Evolutionary conservation across 2,888 invertebrate genomes (phyloP), one percentile per base, ranked within the genome.

Genomic region (Aspidapion aeneum): DNA sequence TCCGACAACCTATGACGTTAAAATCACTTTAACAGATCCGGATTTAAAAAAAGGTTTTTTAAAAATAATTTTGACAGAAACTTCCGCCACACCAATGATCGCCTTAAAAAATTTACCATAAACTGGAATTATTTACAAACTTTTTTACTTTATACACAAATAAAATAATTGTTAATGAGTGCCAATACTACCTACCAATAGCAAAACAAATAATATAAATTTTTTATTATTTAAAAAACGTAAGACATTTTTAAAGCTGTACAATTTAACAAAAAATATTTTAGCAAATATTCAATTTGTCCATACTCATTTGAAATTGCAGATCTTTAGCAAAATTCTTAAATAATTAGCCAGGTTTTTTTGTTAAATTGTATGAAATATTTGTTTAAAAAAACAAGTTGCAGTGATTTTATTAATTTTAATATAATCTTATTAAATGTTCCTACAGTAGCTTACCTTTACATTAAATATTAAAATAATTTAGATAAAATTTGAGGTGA

Each of bases 151-250:
- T 35, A 35, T 35, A 35, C 35, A 35, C 35, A 35, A 35, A 7
- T 3, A 7, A 7, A 35, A 35, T 35, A 12, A 35, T 12, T 35
- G 71, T 74, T 74, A 74, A 74, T 76, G 78, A 79, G 79, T 79
- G 79, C 79, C 79, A 79, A 79, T 77, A 78, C 78, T 77, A 74
- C 35, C 35, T 35, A 35, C 35, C 35, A 7, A 35, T 12, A 3
- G 35, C n/a, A n/a, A n/a, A n/a, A n/a, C n/a, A 35, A 35, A 35
- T 35, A 35, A 12, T 7, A 35, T 35, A 35, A 12, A 35, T 12
- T 35, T 35, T 35, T 35, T 35, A 35, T 35, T 35, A 35, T 35
- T 7, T 7, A 35, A 7, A 35, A 35, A 35, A 35, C n/a, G n/a
- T n/a, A n/a, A n/a, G n/a, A n/a, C n/a, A n/a, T n/a, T n/a, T n/a